Base-by-base conservation (phyloP, 2,888 invertebrate genomes). In the Allacma fusca region DNA sequence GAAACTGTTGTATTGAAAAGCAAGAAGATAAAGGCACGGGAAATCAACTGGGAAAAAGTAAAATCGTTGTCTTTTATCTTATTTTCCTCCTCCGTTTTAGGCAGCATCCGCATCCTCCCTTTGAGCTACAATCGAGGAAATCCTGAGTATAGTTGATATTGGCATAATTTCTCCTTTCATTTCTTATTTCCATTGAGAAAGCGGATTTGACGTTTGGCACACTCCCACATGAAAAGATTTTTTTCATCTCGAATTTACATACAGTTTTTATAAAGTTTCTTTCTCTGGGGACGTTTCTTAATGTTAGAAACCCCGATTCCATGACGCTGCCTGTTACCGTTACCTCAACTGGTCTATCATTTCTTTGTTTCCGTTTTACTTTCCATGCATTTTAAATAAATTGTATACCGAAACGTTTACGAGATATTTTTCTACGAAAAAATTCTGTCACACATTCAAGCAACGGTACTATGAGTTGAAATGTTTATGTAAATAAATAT, bases 141-240 rank as follows among this genome's bases (percentile, higher is more conserved):
- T 82, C 81, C 81, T 81, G 81, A 80, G 80, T 81, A 80, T 81
- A 69, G 82, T 81, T 80, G 80, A 80, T 82, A 82, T 81, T 81
- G 82, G 82, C 82, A 81, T 82, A 82, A 82, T 82, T 82, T 80
- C 80, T 82, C 78, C 78, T 73, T 67, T 79, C 80, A 79, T 73
- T 81, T 80, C 77, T 77, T 57, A 71, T 73, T 79, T 70, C 75
- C 78, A 76, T 68, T 76, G 73, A 78, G 75, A 75, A 75, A 80
- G 72, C 78, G 78, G 76, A 79, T 80, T 72, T 80, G 77, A 81
- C 80, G 78, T 80, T 81, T 81, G 81, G 81, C 81, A 81, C 80
- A 79, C 78, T 76, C 77, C 76, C 79, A 73, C 73, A 64, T 73
- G 28, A 62, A 73, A 73, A 62, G 64, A 40, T 21, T 80, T 79